Conservation (phyloP, 2,888 invertebrate genomes). For the Lasioglossum morio region DNA sequence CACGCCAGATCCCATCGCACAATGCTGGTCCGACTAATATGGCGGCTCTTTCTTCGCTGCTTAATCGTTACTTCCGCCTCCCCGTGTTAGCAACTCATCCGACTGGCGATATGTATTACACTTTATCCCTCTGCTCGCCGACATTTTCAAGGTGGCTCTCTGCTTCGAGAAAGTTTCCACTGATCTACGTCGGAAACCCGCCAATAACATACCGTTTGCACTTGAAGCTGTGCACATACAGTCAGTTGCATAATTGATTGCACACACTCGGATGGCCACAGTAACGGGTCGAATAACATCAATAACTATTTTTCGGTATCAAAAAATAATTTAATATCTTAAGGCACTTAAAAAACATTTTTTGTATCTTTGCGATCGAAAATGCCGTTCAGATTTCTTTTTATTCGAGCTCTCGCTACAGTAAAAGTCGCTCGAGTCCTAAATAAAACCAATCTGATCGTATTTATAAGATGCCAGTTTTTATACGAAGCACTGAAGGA, state of each 20-base stretch:
- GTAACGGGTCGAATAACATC: background rate
- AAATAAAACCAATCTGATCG: background rate
- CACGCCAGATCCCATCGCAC: constrained; percentile 79
- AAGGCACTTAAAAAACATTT: background rate
- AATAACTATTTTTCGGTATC: background rate
- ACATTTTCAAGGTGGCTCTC: constrained; percentile 18
- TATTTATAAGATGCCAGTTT: background rate
- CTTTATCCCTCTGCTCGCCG: constrained; percentile 30
- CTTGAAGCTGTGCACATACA: background rate
- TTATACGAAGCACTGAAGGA: background rate
- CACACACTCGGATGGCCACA: background rate
- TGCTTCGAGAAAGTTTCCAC: background rate
- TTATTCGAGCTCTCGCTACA: no score
- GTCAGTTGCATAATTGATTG: background rate
- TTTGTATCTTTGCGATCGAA: background rate
- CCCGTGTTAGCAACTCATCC: constrained; percentile 57
- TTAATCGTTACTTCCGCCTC: constrained; percentile 83
- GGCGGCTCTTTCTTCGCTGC: constrained; percentile 82
- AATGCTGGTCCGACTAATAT: constrained; percentile 80
- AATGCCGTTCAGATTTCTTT: background rate
- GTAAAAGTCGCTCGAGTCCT: no score
- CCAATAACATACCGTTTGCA: background rate
- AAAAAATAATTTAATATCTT: background rate
- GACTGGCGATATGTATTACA: constrained; percentile 26
- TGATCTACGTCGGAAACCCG: background rate